Base-by-base conservation (phyloP, 2,113 vertebrate genomes). In the Chaetodon trifascialis region DNA sequence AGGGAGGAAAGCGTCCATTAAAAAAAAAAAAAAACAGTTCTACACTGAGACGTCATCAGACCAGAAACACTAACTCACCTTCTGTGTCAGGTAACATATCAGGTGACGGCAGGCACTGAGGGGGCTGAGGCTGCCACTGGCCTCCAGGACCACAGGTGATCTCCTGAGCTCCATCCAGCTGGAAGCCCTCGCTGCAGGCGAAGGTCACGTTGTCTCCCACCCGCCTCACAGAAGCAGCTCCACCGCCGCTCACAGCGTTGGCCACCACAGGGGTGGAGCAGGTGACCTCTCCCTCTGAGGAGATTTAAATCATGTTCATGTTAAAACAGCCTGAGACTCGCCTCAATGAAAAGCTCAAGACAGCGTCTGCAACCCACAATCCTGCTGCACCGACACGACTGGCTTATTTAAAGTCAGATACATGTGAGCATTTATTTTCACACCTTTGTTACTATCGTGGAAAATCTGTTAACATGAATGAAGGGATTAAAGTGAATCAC, bases 91-190 rank as follows among this genome's bases (percentile, higher is more conserved):
- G 10, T 9, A 38, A 0, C 1, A 9, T 25, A 2, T 65, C 16
- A 1, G 8, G 64, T 5, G 56, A 44, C 4, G 66, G 68, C 65
- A 75, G 72, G 68, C 94, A 95, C 1, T 0, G 71, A 8, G 93
- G 94, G 11, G 55, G 86, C 11, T 12, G 9, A 36, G 92, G 82
- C 36, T 87, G 64, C 94, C 94, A 95, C 49, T 62, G 77, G 11
- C 92, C 91, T 0, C 14, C 42, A 1, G 87, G 7, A 4, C 79
- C 90, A 70, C 94, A 94, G 0, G 56, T 89, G 82, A 89, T 55
- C 47, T 62, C 42, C 67, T 49, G 59, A 21, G 81, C 58, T 55
- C 92, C 94, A 0, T 72, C 59, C 62, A 93, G 65, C 62, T 78
- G 70, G 86, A 93, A 93, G 36, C 89, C 90, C 14, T 11, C 38